These are phyloP conservation scores for Atta texana DNA, from an alignment of 1,140 invertebrate genomes.

Conservation along the genomic window DNA sequence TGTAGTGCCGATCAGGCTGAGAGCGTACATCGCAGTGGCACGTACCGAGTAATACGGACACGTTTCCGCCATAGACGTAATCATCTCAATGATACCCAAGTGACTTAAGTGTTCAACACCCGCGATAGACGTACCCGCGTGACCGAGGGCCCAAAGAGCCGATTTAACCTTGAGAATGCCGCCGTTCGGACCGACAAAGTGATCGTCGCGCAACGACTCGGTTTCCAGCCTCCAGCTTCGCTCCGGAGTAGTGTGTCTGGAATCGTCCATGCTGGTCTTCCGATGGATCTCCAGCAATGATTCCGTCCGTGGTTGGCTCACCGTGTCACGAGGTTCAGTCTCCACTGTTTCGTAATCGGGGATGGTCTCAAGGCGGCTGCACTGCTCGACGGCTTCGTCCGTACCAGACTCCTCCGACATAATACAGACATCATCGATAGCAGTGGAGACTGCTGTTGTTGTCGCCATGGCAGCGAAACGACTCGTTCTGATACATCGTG, in stretches of 20 bases:
- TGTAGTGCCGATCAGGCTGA: conserved; percentile 94
- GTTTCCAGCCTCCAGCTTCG: conserved; percentile 78
- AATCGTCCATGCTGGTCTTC: conserved; percentile 83
- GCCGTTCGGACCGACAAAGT: conserved; percentile 66
- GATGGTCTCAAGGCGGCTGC: conserved; percentile 82
- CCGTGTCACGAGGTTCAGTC: conserved; percentile 72
- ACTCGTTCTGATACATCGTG: conserved; percentile 69
- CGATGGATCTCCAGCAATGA: conserved; percentile 76
- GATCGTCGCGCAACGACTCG: conserved; percentile 71
- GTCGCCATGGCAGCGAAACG: conserved; percentile 44
- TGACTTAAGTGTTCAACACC: conserved; percentile 91
- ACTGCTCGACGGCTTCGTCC: conserved; percentile 75
- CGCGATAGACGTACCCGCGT: conserved; percentile 91
- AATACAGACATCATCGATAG: conserved; percentile 75
- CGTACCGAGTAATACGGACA: conserved; percentile 94
- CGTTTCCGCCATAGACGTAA: conserved; percentile 91
- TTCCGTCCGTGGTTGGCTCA: conserved; percentile 74
- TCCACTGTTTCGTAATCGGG: conserved; percentile 82
- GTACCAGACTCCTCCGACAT: conserved; percentile 75
- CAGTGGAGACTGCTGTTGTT: conserved; percentile 67
- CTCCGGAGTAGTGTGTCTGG: conserved; percentile 82
- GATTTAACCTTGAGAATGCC: conserved; percentile 93
- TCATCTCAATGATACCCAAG: conserved; percentile 87
- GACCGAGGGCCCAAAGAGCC: conserved; percentile 95
- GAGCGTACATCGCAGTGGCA: conserved; percentile 95